Evolutionary conservation across 2,797 vertebrate genomes (phyloP).

Genomic region (Poeciliopsis paucimaculata): DNA sequence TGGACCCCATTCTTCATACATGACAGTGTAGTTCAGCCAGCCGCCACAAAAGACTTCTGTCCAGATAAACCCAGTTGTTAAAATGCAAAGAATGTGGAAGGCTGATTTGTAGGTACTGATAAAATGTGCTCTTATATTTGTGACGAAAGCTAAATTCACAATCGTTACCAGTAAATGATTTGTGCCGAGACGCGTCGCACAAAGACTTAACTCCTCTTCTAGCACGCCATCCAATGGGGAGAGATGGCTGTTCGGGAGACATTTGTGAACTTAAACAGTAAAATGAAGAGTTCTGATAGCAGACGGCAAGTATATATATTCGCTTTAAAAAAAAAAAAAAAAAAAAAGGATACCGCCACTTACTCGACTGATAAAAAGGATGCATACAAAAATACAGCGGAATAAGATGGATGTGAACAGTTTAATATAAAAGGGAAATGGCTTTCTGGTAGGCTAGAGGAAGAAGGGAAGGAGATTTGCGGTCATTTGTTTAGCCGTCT

Average conservation of each 20-base stretch:
- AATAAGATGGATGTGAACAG: slow-evolving; percentile 20
- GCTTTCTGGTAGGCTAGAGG: slow-evolving; percentile 8
- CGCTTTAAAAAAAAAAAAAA: neutral
- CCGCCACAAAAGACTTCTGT: slow-evolving; percentile 15
- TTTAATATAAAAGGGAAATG: slow-evolving; percentile 13
- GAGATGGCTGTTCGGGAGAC: neutral
- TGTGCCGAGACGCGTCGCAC: slow-evolving; percentile 27
- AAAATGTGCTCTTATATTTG: slow-evolving; percentile 67
- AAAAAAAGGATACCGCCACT: slow-evolving; percentile 1
- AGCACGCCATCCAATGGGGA: slow-evolving; percentile 7
- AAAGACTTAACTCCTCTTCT: slow-evolving; percentile 3
- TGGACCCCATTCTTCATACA: slow-evolving; percentile 66
- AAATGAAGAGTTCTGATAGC: slow-evolving; percentile 8
- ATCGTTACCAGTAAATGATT: slow-evolving; percentile 7
- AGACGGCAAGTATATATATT: slow-evolving; percentile 3
- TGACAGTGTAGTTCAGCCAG: slow-evolving; percentile 32
- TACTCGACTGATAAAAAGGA: slow-evolving; percentile 8
- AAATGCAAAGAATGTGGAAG: slow-evolving; percentile 30
- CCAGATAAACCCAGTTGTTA: slow-evolving; percentile 23
- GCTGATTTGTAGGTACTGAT: slow-evolving; percentile 27
- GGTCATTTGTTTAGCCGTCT: neutral
- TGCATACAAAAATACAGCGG: slow-evolving; percentile 31
- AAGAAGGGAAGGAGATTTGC: neutral
- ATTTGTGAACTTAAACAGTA: neutral
- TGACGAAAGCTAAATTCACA: slow-evolving; percentile 14